Base-by-base conservation (phyloP, 2,797 vertebrate species). In the Schizopygopsis malacanthus region DNA sequence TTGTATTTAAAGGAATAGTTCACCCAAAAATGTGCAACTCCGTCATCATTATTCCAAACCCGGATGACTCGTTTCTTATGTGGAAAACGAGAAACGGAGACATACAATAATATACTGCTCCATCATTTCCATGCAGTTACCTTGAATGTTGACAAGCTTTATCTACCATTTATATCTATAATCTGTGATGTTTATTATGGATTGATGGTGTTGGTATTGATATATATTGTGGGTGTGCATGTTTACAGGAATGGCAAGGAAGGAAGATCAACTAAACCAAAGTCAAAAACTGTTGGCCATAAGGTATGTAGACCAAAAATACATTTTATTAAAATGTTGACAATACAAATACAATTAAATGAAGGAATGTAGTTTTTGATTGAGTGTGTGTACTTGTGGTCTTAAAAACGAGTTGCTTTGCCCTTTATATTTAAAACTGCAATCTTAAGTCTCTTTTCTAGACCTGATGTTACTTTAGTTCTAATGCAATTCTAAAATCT, bases 201-300 rank as follows among this genome's bases (percentile, higher is more conserved):
- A 39, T 50, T 86, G 22, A 22, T 41, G 16, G 20, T 84, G 61
- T 70, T 25, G 20, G 8, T 25, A 50, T 78, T 54, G 8, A 43
- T 72, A 3, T 39, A 25, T 54, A 59, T 82, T 70, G 13, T 72
- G 56, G 43, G 73, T 65, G 63, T 33, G 28, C 75, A 3, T 71
- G 16, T 89, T 88, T 77, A 61, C 89, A 99, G 98, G 98, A 85
- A 97, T 98, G 96, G 96, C 97, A 71, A 93, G 97, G 37, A 97
- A 97, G 90, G 97, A 97, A 67, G 97, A 98, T 85, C 96, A 97
- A 22, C 93, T 99, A 88, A 97, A 95, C 2, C 95, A 96, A 0
- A 94, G 96, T 43, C 98, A 98, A 93, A 96, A 94, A 90, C 94
- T 95, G 65, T 89, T 98, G 85, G 98, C 97, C 9, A 97, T 99